Base-by-base conservation (phyloP, 2,797 vertebrate species). In the Anomalospiza imberbis region DNA sequence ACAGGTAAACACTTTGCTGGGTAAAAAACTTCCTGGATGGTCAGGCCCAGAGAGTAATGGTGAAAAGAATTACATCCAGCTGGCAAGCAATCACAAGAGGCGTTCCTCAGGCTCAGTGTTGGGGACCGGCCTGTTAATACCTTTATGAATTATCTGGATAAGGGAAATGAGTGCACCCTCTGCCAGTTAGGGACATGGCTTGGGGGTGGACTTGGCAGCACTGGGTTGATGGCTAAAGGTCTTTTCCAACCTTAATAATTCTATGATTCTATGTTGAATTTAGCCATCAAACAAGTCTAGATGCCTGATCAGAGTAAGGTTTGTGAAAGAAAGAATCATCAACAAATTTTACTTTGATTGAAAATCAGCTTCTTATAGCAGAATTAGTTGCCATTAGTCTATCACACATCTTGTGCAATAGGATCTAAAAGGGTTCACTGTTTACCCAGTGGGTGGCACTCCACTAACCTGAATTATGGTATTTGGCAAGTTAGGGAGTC, bases 401-500 rank as follows among this genome's bases (percentile, higher is more conserved):
- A 15, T 84, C 45, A 63, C 28, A 74, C 20, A 40, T 51, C 47
- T 68, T 68, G 58, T 29, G 65, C 61, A 74, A 58, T 3, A 85
- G 36, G 32, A 65, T 58, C 32, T 62, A 66, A 19, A 42, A 62
- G 58, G 54, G 40, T 62, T 94, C 72, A 38, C 18, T 88, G 44
- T 88, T 92, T 91, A 97, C 72, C 25, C 76, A 75, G 73, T 75
- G 91, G 51, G 79, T 93, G 76, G 58, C 73, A 95, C 44, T 66
- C 61, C 89, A 75, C 73, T 58, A 84, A 81, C 66, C 74, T 68
- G n/a, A 88, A 77, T 88, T 57, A 72, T 34, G 26, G 51, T 36
- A 54, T 50, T 8, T 74, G 48, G 29, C 16, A 32, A 94, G 26
- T 85, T 72, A 75, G 21, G 32, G 26, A 91, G 42, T 47, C 57